Base-by-base conservation (phyloP, 2,113 vertebrate species). In the Strigops habroptila region DNA sequence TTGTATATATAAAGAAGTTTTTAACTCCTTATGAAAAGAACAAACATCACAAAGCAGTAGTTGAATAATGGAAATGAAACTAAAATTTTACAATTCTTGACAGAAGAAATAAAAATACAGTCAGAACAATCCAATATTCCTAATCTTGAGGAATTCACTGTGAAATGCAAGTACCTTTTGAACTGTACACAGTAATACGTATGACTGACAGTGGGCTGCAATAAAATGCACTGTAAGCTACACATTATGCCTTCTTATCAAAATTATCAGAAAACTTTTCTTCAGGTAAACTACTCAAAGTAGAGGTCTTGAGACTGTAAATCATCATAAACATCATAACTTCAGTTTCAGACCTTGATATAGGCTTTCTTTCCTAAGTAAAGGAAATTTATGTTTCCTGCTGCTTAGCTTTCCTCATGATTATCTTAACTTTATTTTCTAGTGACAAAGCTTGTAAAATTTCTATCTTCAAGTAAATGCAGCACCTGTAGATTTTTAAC, bases 41-140 rank as follows among this genome's bases (percentile, higher is more conserved):
- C 18, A 82, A 83, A 94, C 70, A 92, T 59, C 74, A 96, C 46
- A 84, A 64, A 84, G 11, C n/a, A 90, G 25, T 11, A 91, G 48
- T 48, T 71, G 65, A 93, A 90, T 78, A 94, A 97, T 39, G 90
- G 19, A 95, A 97, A 96, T 35, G 1, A 96, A 37, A 73, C 18
- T 41, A 87, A 90, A 86, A 77, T 91, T 91, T 78, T 63, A 59
- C 12, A 78, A 33, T 10, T 76, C 22, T 41, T 91, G 55, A 68
- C 17, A 74, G 44, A 86, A 91, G 18, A 82, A 75, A 48, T 5
- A 91, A 82, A 65, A 71, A 16, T 5, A 39, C 9, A 46, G 39
- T 22, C 27, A 75, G 43, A 44, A 83, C 21, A 90, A 70, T 76
- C 31, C 64, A 96, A 74, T 24, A 79, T 18, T 49, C 53, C 75